phyloP scores from a whole-genome alignment of 1,140 invertebrate species.

The Camponotus vicinus region DNA sequence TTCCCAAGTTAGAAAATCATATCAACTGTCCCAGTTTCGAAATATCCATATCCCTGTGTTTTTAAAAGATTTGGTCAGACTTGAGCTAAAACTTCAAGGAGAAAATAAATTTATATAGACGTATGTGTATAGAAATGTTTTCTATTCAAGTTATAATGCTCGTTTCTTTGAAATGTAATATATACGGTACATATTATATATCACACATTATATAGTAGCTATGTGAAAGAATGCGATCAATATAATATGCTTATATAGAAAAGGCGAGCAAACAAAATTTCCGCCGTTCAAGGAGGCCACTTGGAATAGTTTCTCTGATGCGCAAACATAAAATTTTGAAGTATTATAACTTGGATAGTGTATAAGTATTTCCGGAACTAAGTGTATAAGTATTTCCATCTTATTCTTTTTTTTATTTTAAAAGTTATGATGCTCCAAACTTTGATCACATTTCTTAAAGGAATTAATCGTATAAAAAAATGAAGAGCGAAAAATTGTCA shows the following conservation, averaged over 20 bases:
- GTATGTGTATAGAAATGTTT: neutral
- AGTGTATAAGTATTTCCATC: neutral
- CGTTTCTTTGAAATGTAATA: slow-evolving; percentile 3
- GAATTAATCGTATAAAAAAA: neutral
- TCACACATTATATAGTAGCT: neutral
- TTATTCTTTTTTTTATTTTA: neutral
- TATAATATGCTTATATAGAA: neutral
- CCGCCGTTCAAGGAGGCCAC: neutral
- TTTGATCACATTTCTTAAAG: neutral
- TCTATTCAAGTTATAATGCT: neutral
- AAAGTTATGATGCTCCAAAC: neutral
- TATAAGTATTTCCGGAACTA: neutral
- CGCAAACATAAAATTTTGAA: neutral
- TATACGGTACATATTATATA: neutral
- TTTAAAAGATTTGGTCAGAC: slow-evolving; percentile 39
- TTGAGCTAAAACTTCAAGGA: slow-evolving; percentile 12
- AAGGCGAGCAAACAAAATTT: neutral
- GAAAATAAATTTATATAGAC: slow-evolving; percentile 42
- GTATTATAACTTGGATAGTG: neutral
- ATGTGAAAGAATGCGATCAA: slow-evolving; percentile 1
- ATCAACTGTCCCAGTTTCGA: slow-evolving; percentile 38
- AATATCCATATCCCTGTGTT: slow-evolving; percentile 34
- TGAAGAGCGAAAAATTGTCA: neutral
- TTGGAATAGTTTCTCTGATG: neutral
- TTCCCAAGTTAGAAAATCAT: slow-evolving; percentile 33